Evolutionary conservation across 64 coral and sea anemone species (phyloP).

Genomic region (Orbicella faveolata): DNA sequence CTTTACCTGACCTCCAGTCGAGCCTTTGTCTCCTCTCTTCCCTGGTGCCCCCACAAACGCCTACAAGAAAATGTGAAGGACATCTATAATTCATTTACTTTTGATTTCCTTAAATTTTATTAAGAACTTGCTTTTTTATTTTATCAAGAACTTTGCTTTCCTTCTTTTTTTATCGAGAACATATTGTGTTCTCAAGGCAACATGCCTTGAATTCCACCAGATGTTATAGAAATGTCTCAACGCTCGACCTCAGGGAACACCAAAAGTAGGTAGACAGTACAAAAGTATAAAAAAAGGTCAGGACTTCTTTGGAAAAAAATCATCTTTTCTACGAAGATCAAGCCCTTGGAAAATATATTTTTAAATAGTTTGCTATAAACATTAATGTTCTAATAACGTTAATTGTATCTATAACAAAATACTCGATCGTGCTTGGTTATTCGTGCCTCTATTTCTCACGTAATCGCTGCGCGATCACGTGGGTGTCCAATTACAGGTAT

Average conservation of each 20-base stretch:
- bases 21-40: constrained; percentile 49
- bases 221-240: background rate
- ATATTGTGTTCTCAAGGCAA: background rate
- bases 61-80: constrained; percentile 8
- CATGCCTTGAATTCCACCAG: background rate
- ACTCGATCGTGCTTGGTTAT: no score
- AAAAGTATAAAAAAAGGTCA: no score
- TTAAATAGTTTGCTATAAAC: no score
- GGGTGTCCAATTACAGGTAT: no score
- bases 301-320: no score
- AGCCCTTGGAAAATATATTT: no score
- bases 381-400: no score
- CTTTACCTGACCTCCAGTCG: constrained; percentile 82
- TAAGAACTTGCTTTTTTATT: background rate
- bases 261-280: no score
- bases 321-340: no score
- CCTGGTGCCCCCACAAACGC: constrained; percentile 22
- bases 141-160: background rate
- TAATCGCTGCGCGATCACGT: no score
- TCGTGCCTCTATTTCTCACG: no score
- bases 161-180: background rate
- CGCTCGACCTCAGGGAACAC: background rate
- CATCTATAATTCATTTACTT: background rate
- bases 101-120: background rate
- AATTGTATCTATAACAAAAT: no score